Percentiles rank a stretch among this genome's conserved stretches.
Conservation (phyloP, 2,888 invertebrate genomes). For the Torymus tubicola region DNA sequence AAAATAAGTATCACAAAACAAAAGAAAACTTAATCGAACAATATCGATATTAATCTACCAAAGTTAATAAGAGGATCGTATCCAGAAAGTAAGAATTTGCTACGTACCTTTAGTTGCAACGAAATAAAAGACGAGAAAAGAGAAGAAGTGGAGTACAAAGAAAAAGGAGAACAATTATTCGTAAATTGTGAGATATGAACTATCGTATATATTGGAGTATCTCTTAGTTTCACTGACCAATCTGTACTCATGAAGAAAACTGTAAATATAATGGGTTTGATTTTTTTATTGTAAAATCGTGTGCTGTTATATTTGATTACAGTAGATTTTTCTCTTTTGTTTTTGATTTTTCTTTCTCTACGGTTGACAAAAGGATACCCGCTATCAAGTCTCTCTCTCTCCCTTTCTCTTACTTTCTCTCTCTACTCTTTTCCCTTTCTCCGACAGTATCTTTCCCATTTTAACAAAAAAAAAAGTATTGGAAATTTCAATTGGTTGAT, state of each 20-base stretch:
- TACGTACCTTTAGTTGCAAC: not conserved
- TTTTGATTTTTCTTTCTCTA: conserved; percentile 9
- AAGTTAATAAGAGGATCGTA: not conserved
- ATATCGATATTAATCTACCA: not conserved
- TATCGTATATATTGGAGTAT: not conserved
- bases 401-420: conserved; percentile 32
- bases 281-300: conserved; percentile 39
- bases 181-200: conserved; percentile 16
- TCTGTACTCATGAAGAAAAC: conserved; percentile 12
- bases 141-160: not conserved
- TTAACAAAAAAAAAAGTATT: conserved; percentile 65
- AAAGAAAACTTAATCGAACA: not conserved
- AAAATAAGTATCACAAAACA: too few species aligned
- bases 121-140: not conserved
- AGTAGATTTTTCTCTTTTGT: conserved; percentile 6
- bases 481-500: conserved; percentile 62
- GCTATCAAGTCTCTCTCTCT: conserved; percentile 19
- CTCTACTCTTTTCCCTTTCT: conserved; percentile 17
- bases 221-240: not conserved
- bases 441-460: conserved; percentile 66
- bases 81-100: not conserved
- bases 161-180: not conserved
- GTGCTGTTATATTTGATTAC: conserved; percentile 33
- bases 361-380: conserved; percentile 34
- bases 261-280: conserved; percentile 16